Percentiles rank a stretch among this genome's conserved stretches.
These are phyloP conservation scores for Drosophila bifasciata DNA, from an alignment of 1,140 invertebrate genomes.

Conservation along the genomic window DNA sequence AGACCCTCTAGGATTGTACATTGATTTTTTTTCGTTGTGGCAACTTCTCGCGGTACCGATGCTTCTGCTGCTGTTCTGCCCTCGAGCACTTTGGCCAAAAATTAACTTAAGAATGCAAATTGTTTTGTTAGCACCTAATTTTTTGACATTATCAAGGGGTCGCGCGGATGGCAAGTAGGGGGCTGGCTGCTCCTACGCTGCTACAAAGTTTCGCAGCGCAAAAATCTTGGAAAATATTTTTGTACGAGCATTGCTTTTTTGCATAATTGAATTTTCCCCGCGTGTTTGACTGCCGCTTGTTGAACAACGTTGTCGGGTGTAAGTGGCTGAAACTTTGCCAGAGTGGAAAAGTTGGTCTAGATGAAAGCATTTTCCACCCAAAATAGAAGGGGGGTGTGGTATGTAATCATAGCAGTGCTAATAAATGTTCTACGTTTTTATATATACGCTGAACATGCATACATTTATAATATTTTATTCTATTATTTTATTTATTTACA, in stretches of 20 bases:
- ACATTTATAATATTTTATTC: too few relatives aligned
- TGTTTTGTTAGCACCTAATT: slow-evolving; percentile 84
- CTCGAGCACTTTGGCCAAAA: slow-evolving; percentile 28
- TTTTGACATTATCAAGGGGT: slow-evolving; percentile 67
- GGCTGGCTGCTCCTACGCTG: background rate
- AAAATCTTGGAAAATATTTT: slow-evolving; percentile 48
- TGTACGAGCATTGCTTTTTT: slow-evolving; percentile 49
- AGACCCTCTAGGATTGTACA: slow-evolving; percentile 58
- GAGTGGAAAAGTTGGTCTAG: slow-evolving; percentile 27
- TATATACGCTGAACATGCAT: too few relatives aligned
- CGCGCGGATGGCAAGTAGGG: too few relatives aligned
- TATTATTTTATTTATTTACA: too few relatives aligned
- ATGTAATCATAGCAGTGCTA: too few relatives aligned
- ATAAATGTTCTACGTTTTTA: too few relatives aligned
- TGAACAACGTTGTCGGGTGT: slow-evolving; percentile 36
- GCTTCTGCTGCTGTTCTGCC: too few relatives aligned
- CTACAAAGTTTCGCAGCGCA: slow-evolving; percentile 42
- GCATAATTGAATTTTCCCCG: slow-evolving; percentile 80
- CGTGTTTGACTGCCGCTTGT: slow-evolving; percentile 46
- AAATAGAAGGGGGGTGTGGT: background rate
- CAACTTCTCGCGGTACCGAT: slow-evolving; percentile 15
- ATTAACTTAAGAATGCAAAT: slow-evolving; percentile 83
- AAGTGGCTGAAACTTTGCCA: slow-evolving; percentile 39
- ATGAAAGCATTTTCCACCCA: background rate
- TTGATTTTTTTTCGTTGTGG: slow-evolving; percentile 39